A percentile compares a stretch with the other conserved stretches of the same genome.
Conservation (phyloP, 1,140 invertebrate species). For the Thrips palmi region DNA sequence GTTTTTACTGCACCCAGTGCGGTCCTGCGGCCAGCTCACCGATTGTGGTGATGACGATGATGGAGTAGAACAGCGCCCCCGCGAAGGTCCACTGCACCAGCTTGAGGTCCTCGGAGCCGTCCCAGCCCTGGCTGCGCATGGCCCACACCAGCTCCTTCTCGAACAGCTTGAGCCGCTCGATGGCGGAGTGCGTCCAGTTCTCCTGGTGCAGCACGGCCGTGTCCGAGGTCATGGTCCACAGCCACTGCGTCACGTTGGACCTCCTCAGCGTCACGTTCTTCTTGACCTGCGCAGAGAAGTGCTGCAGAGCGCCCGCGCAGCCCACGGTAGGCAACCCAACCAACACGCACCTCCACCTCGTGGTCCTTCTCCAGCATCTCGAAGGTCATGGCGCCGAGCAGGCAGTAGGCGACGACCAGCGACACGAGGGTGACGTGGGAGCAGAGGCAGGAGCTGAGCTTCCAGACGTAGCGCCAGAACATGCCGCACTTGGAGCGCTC, state of each 20-base stretch:
- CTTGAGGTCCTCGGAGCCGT: conserved; percentile 60
- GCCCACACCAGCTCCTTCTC: conserved; percentile 61
- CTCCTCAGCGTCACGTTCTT: conserved; percentile 51
- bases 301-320: neutral
- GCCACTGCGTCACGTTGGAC: conserved; percentile 50
- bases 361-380: conserved; percentile 55
- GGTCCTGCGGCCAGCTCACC: conserved; percentile 36
- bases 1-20: neutral
- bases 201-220: conserved; percentile 41
- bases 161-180: conserved; percentile 44
- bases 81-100: conserved; percentile 76
- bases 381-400: conserved; percentile 72
- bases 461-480: conserved; percentile 43
- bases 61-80: conserved; percentile 87
- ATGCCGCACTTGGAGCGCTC: conserved; percentile 29
- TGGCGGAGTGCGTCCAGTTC: conserved; percentile 48
- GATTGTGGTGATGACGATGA: conserved; percentile 93
- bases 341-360: conserved; percentile 44
- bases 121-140: conserved; percentile 81
- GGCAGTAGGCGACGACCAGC: conserved; percentile 72
- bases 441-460: conserved; percentile 66
- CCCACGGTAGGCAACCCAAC: neutral
- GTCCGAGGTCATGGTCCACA: conserved; percentile 59
- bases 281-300: conserved; percentile 42
- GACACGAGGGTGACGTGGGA: conserved; percentile 75